Evolutionary conservation across 2,113 vertebrate species (phyloP).

Genomic region (Sitta europaea): DNA sequence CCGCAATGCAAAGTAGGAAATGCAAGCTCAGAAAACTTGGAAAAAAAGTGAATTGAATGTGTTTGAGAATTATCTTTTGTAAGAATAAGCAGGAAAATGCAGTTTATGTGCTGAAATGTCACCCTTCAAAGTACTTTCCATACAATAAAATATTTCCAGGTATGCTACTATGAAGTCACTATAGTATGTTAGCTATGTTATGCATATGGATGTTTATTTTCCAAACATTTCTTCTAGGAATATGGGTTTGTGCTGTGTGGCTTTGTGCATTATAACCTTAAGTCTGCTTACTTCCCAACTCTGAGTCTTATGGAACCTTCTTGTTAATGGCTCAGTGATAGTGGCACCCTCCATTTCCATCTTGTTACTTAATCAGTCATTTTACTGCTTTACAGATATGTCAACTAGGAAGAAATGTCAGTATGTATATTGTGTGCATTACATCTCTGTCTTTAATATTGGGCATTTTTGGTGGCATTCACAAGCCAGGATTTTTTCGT

Average conservation of each 20-base stretch:
- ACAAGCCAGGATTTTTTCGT: not conserved
- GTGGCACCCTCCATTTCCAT: not conserved
- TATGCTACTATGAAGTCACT: not conserved
- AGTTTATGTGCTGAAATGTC: not conserved
- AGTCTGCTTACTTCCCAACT: not conserved
- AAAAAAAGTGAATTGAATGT: not conserved
- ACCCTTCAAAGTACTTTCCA: not conserved
- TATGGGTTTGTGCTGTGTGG: not conserved
- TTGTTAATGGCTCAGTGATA: not conserved
- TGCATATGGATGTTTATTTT: not conserved
- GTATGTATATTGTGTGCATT: not conserved
- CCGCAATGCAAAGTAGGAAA: not conserved
- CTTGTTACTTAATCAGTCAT: not conserved
- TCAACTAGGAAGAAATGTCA: not conserved
- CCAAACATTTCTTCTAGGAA: not conserved
- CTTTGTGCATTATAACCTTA: not conserved
- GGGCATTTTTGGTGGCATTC: not conserved
- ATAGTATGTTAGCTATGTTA: not conserved
- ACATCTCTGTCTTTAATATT: not conserved
- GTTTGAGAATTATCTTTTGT: not conserved
- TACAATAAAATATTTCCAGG: not conserved
- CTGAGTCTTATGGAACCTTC: not conserved
- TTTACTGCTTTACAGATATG: not conserved
- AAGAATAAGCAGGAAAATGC: not conserved
- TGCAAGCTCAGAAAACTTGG: not conserved